Percentiles rank a stretch among this genome's conserved stretches.
phyloP scores from a whole-genome alignment of 2,888 invertebrate genomes.

The Dynastes hyllus region DNA sequence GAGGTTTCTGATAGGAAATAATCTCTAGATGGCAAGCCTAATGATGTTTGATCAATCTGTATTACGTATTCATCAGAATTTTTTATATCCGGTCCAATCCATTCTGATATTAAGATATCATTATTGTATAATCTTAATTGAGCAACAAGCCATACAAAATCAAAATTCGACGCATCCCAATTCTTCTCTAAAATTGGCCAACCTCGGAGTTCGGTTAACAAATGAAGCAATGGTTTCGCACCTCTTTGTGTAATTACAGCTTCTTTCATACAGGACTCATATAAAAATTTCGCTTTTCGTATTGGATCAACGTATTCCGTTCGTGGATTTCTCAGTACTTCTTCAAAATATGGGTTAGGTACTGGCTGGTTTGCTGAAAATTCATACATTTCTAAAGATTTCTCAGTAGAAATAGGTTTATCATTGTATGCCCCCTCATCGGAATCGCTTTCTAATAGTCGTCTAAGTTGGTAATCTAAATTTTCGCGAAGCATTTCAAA shows the following conservation, averaged over 20 bases:
- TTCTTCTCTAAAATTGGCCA: constrained; percentile 86
- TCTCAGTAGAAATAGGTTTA: constrained; percentile 15
- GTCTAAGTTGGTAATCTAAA: constrained; percentile 80
- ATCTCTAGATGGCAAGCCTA: constrained; percentile 84
- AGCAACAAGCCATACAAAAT: constrained; percentile 84
- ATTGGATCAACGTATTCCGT: constrained; percentile 75
- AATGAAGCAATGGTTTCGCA: constrained; percentile 80
- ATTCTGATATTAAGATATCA: constrained; percentile 88
- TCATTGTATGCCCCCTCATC: constrained; percentile 48
- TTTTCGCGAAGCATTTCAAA: constrained; percentile 92
- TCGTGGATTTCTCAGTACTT: constrained; percentile 44
- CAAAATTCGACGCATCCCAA: constrained; percentile 81
- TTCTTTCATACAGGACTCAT: constrained; percentile 91
- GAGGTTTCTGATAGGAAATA: constrained; percentile 82
- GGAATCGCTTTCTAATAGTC: constrained; percentile 75
- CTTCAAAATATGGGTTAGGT: constrained; percentile 50
- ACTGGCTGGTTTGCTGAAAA: constrained; percentile 36
- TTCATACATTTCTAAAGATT: constrained; percentile 47
- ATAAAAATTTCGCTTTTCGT: constrained; percentile 87
- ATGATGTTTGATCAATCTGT: constrained; percentile 91
- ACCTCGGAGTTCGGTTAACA: constrained; percentile 85
- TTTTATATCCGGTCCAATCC: constrained; percentile 95
- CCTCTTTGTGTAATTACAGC: constrained; percentile 81
- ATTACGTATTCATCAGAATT: constrained; percentile 93
- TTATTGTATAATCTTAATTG: constrained; percentile 87